These are phyloP conservation scores for Scomberomorus guttatus DNA, from an alignment of 2,797 vertebrate genomes.

Conservation along the genomic window DNA sequence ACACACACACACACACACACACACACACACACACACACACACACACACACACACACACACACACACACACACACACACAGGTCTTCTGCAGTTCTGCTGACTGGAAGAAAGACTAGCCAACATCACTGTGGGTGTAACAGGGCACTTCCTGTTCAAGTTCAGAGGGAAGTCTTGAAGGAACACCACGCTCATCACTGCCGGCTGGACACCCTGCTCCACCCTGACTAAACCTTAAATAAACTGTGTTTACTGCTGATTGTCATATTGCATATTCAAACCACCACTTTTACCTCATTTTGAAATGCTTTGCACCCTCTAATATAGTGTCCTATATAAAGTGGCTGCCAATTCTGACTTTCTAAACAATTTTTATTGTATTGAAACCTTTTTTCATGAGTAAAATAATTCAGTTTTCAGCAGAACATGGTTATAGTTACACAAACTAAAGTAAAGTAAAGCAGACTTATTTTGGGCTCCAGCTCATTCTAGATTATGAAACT, in stretches of 20 bases:
- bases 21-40: constrained; percentile 29
- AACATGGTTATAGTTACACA: constrained; percentile 20
- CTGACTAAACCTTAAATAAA: constrained; percentile 45
- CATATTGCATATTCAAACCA: constrained; percentile 28
- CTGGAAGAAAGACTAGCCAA: constrained; percentile 44
- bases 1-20: constrained; percentile 17
- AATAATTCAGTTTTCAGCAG: background rate
- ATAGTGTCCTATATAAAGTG: background rate
- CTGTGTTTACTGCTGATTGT: constrained; percentile 22
- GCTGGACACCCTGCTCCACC: constrained; percentile 52
- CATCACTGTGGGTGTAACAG: constrained; percentile 54
- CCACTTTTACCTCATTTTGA: constrained; percentile 23
- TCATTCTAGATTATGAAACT: constrained; percentile 21
- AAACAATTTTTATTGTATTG: background rate
- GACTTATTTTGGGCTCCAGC: constrained; percentile 20
- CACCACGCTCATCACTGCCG: constrained; percentile 42
- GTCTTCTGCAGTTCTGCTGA: constrained; percentile 38
- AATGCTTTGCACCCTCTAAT: constrained; percentile 5
- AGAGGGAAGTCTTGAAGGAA: constrained; percentile 50
- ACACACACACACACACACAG: constrained; percentile 14
- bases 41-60: constrained; percentile 27
- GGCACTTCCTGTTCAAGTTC: constrained; percentile 63
- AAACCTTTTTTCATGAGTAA: background rate
- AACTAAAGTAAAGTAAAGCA: background rate
- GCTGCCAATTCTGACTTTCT: background rate